Percentiles rank a stretch among this genome's conserved stretches.
These are phyloP conservation scores for Artemia sinica DNA, from an alignment of 2,888 invertebrate species.

Conservation along the genomic window DNA sequence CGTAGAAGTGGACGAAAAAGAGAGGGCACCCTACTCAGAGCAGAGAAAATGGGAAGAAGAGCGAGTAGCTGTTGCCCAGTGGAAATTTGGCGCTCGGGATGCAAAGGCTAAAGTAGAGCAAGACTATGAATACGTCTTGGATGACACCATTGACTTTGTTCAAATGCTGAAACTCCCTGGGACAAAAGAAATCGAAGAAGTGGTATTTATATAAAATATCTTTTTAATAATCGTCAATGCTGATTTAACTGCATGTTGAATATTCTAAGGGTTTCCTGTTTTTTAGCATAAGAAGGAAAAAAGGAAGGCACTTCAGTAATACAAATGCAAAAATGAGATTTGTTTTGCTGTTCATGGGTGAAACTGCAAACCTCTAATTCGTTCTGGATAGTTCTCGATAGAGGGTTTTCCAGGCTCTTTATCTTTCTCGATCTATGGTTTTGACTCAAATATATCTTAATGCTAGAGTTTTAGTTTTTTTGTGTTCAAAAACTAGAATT, in stretches of 20 bases:
- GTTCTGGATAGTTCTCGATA: no score
- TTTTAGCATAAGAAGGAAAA: not conserved
- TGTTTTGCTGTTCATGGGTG: no score
- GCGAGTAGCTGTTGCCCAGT: conserved; percentile 77
- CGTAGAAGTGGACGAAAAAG: conserved; percentile 67
- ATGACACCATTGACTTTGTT: conserved; percentile 95
- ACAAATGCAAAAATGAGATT: no score
- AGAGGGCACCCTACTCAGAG: conserved; percentile 43
- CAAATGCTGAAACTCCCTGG: conserved; percentile 69
- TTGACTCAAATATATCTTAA: no score
- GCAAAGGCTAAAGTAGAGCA: conserved; percentile 35
- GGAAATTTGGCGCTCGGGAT: conserved; percentile 84
- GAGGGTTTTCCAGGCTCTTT: no score
- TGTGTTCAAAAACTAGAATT: no score
- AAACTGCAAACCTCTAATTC: no score
- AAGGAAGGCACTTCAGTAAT: no score
- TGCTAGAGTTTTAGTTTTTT: no score
- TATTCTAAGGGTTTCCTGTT: not conserved
- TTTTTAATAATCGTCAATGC: conserved; percentile 5
- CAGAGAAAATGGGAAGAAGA: conserved; percentile 92
- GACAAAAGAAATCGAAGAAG: conserved; percentile 35
- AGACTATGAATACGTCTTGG: conserved; percentile 79
- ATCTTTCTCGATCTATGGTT: no score
- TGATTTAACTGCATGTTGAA: not conserved
- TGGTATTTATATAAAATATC: conserved; percentile 20